Evolutionary conservation across 2,888 invertebrate species (phyloP), one percentile per base, ranked within the genome.

Genomic region (Oligia strigilis): DNA sequence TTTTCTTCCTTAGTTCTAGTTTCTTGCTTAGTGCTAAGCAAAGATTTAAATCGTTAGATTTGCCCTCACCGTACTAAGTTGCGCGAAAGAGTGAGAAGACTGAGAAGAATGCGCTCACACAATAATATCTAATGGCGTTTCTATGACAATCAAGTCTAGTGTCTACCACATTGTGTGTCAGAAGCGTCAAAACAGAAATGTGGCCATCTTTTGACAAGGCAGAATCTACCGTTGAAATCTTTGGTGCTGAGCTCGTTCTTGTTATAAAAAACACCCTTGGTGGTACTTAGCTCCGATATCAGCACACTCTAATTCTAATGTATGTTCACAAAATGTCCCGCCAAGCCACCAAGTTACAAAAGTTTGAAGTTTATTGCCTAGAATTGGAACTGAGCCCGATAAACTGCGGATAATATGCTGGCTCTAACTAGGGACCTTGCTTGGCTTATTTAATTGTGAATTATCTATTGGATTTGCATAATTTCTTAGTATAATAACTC

Each of bases 331-430:
- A 72, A 86, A 79, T 72, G 75, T 65, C 58, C 70, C 87, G 40
- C 74, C 84, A 74, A 83, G 65, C 77, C 77, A 55, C 64, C 17
- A 73, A 76, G 62, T 74, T 36, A 60, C 84, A 72, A 87, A 84
- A 84, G 36, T 87, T 87, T 19, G 64, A 69, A 70, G 80, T 84
- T 80, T 79, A 84, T 73, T 58, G 55, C 69, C 64, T 19, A 65
- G 75, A 87, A 84, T 84, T 84, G 84, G 84, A 79, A 84, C 80
- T 66, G 80, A 87, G 87, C 87, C 87, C 84, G 74, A 87, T 84
- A 72, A 67, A 72, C 74, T 87, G 79, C 14, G 64, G 67, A 64
- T 84, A 72, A 78, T 78, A 87, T 78, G 78, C 58, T 60, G 70
- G 17, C 65, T 70, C 70, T 74, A 78, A 84, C 79, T 43, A 74